phyloP scores from a whole-genome alignment of 2,113 vertebrate genomes.

The Pelvicachromis taeniatus region DNA sequence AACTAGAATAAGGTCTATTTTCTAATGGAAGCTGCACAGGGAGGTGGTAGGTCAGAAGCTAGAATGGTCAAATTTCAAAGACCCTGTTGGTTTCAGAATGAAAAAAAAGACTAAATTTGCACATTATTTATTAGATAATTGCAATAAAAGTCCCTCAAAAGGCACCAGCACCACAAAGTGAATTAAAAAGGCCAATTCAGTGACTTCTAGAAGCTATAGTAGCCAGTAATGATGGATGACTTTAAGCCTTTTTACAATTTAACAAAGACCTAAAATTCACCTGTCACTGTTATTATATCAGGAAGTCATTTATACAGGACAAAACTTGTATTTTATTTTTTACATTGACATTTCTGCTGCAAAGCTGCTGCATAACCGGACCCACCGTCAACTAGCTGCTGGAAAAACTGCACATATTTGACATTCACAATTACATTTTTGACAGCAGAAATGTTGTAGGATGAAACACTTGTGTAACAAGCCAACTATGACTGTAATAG shows the following conservation, averaged over 20 bases:
- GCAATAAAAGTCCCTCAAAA: neutral
- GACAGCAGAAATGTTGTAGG: neutral
- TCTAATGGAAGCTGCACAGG: neutral
- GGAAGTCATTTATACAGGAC: neutral
- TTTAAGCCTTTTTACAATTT: neutral
- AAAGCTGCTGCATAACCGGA: neutral
- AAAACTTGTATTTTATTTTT: neutral
- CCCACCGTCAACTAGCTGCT: neutral
- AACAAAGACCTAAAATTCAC: neutral
- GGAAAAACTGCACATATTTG: neutral
- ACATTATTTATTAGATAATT: neutral
- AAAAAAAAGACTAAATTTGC: neutral
- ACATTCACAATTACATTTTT: neutral
- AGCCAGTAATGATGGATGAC: neutral
- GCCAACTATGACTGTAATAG: neutral
- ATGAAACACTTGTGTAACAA: neutral
- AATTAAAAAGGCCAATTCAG: neutral
- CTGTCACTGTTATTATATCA: neutral
- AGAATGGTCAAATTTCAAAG: neutral
- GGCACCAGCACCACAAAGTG: neutral
- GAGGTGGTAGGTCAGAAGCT: neutral
- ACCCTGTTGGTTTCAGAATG: neutral
- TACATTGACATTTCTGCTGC: neutral
- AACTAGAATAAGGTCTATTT: neutral
- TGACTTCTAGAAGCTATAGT: neutral